These are phyloP conservation scores for Drosophila guanche DNA, from an alignment of 1,140 invertebrate genomes.

Conservation along the genomic window DNA sequence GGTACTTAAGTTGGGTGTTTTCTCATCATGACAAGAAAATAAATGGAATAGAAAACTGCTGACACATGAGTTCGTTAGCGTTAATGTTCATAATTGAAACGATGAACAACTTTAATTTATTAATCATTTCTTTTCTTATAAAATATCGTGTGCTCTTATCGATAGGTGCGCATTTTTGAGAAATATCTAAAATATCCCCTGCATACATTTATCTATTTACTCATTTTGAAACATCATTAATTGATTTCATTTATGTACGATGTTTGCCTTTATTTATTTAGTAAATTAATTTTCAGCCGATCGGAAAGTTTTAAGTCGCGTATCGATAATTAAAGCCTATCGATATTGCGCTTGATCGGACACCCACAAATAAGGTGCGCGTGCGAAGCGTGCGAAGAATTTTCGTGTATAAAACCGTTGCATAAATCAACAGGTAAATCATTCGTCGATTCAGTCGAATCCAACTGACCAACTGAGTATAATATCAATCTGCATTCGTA, in stretches of 20 bases:
- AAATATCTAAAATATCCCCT: too few relatives aligned
- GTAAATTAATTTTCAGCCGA: too few relatives aligned
- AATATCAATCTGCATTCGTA: slow-evolving; percentile 12
- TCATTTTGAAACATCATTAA: too few relatives aligned
- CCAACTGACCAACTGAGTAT: slow-evolving; percentile 27
- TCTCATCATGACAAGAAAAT: slow-evolving; percentile 41
- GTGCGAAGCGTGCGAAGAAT: slow-evolving; percentile 49
- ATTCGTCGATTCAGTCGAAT: slow-evolving; percentile 33
- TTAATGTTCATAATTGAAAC: neutral
- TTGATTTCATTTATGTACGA: too few relatives aligned
- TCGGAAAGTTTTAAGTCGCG: neutral
- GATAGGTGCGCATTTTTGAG: too few relatives aligned
- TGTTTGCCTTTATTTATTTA: too few relatives aligned
- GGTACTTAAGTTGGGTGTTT: slow-evolving; percentile 63
- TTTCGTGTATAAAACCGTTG: slow-evolving; percentile 73
- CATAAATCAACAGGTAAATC: slow-evolving; percentile 76
- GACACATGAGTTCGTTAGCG: too few relatives aligned
- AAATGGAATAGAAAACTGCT: neutral
- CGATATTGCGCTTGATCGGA: slow-evolving; percentile 32
- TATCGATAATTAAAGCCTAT: slow-evolving; percentile 25
- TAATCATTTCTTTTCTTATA: neutral
- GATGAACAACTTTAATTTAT: slow-evolving; percentile 1
- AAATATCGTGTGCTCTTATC: neutral
- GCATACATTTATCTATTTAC: too few relatives aligned
- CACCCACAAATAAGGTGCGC: slow-evolving; percentile 40